Base-by-base conservation (phyloP, 1,140 invertebrate genomes). In the Trissolcus basalis region DNA sequence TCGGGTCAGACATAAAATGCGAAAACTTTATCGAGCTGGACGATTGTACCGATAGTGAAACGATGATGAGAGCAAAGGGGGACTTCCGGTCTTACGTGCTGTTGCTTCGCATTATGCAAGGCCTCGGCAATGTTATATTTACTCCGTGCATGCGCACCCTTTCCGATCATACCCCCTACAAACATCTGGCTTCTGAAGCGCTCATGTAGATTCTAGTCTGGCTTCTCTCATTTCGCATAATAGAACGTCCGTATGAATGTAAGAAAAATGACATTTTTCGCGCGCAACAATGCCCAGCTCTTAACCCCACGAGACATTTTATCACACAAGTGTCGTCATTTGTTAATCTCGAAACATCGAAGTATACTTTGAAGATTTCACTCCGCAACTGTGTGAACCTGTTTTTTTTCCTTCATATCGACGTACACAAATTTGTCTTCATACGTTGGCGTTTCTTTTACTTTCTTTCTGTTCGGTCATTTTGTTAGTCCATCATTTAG, bases 171-270 rank as follows among this genome's bases (percentile, higher is more conserved):
- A 79, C 81, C 73, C 76, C 79, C 81, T 82, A 69, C 78, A 78
- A 82, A 82, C 81, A 83, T 80, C 82, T 82, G 82, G 80, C 73
- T 64, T 15, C 56, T 48, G 53, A 54, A 69, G 36, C n/a, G n/a
- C 7, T 45, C 47, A 39, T 39, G 64, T 12, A 60, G 51, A 79
- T 48, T 71, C 50, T 56, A 12, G 59, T 51, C 51, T 7, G 13
- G 56, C 43, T 39, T 27, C 19, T 55, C 56, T 70, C 55, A 70
- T 50, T 54, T 48, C 58, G 35, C 35, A 70, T 61, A 70, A 61
- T 61, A 61, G 36, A 27, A 60, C 16, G 15, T 9, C 43, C 13
- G 56, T 19, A 33, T 44, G 50, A 49, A 49, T 55, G 6, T 19
- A 70, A 49, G 45, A 58, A 58, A 53, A 55, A 58, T 64, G 44